Base-by-base conservation (phyloP, 1,140 invertebrate genomes). In the Heterodera schachtii region DNA sequence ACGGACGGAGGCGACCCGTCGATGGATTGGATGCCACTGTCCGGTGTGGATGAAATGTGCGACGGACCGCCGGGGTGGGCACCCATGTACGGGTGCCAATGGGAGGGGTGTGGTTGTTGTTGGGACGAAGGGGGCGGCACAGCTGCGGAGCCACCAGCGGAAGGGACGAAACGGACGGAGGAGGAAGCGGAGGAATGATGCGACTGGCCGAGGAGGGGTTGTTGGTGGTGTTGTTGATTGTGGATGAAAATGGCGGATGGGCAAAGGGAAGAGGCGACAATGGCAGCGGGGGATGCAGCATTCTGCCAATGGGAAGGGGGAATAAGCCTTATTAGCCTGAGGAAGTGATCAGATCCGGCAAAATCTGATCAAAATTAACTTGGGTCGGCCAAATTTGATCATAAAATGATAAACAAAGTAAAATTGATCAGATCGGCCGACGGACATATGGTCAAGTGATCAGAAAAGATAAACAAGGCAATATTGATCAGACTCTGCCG, bases 11-110 rank as follows among this genome's bases (percentile, higher is more conserved):
- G 85, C n/a, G 85, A 86, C 31, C 84, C 86, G 57, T 82, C 84
- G 71, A 85, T 86, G 46, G 84, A 87, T 69, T 87, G 80, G 52
- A 86, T 86, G 9, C 85, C 85, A 49, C 77, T 81, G 75, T 86
- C 85, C 41, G 85, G 85, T 11, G 84, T 85, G 21, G 85, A 85
- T 41, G 84, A 84, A 66, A 70, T 86, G 82, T 75, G 84, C 57
- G 73, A 70, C 84, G 57, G 57, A 7, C 57, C 31, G 47, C 81
- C 81, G 9, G 77, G 77, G 46, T 83, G 67, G 21, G 57, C 9
- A 11, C 73, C 80, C 69, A 70, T 44, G 44, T 73, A 73, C 19
- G 60, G 79, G 43, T 44, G 66, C 79, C 70, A 74, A 16, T n/a
- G 21, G 8, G 47, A 7, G 31, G 73, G 43, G 13, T 41, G 49